Evolutionary conservation across 1,140 invertebrate species (phyloP).

Genomic region (Drosophila bipectinata): DNA sequence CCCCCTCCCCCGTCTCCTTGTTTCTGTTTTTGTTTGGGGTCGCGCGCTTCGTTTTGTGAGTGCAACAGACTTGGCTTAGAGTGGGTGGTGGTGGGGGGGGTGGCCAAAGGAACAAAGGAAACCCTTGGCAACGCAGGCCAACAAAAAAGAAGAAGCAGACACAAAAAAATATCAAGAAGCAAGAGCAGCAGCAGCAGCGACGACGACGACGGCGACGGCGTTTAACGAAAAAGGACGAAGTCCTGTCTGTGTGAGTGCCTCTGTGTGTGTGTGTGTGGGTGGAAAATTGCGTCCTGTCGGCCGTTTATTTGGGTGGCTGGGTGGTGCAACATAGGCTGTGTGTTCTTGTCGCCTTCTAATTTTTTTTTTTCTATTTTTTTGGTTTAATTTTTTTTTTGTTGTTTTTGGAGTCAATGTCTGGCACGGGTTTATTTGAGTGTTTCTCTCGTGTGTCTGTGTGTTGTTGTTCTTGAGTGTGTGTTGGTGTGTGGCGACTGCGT

Average conservation of each 20-base stretch:
- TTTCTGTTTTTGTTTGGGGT: conserved; percentile 45
- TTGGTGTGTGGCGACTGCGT: conserved; percentile 71
- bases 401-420: conserved; percentile 75
- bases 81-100: conserved; percentile 1
- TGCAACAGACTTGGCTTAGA: conserved; percentile 71
- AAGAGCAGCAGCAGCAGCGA: conserved; percentile 34
- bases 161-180: conserved; percentile 48
- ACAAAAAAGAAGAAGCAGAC: conserved; percentile 64
- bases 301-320: conserved; percentile 11
- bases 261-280: conserved; percentile 24
- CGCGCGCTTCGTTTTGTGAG: conserved; percentile 52
- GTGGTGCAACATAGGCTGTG: conserved; percentile 31
- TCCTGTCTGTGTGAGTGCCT: conserved; percentile 16
- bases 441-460: conserved; percentile 31
- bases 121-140: conserved; percentile 83
- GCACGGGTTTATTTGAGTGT: conserved; percentile 65
- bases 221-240: conserved; percentile 31
- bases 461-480: conserved; percentile 31
- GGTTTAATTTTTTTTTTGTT: conserved; percentile 10
- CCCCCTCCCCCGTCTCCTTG: not conserved
- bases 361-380: conserved; percentile 29
- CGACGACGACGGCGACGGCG: conserved; percentile 36
- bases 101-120: conserved; percentile 74
- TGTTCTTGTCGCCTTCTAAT: conserved; percentile 41
- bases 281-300: conserved; percentile 51